Evolutionary conservation across 2,113 vertebrate species (phyloP), one percentile per base, ranked within the genome.

Genomic region (Amphilophus citrinellus): DNA sequence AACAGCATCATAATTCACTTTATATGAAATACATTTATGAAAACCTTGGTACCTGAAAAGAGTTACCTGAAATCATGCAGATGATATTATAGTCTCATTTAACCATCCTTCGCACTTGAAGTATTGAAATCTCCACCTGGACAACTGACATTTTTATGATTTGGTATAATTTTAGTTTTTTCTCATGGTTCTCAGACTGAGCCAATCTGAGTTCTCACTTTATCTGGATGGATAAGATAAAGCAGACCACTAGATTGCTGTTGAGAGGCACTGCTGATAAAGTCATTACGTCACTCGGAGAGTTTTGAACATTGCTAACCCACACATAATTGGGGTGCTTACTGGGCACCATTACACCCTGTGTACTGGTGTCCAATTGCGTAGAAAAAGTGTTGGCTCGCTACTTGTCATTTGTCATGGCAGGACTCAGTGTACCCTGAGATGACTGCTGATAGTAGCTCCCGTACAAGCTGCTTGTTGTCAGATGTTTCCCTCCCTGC

Each of bases 401-500:
- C 84, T 90, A 88, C 35, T 50, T 65, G 61, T 84, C 20, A 62
- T 89, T 84, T 81, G 78, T 80, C 80, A 37, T 73, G 63, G 77
- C 84, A 76, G 85, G 76, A 83, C 68, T 76, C 42, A 56, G 44
- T 50, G 50, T 18, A 15, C 61, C 75, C 80, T 71, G 14, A 82
- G 44, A 92, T 89, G 90, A 90, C 76, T 85, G 87, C 66, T 78
- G 84, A 89, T 90, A 86, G 84, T 47, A 73, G 83, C 83, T 94
- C 87, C 89, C 86, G n/a, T 50, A 75, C 85, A 91, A 95, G 87
- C 71, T 62, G 79, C 59, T 80, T 53, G 76, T 79, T 89, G 87
- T 95, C 91, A 90, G 91, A 94, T 92, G 93, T 90, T 94, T 93
- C 92, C 82, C 82, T 88, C 82, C 80, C 30, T 3, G 83, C 85